Evolutionary conservation across 2,797 vertebrate species (phyloP), one percentile per base, ranked within the genome.

Genomic region (Phalanger gymnotis): DNA sequence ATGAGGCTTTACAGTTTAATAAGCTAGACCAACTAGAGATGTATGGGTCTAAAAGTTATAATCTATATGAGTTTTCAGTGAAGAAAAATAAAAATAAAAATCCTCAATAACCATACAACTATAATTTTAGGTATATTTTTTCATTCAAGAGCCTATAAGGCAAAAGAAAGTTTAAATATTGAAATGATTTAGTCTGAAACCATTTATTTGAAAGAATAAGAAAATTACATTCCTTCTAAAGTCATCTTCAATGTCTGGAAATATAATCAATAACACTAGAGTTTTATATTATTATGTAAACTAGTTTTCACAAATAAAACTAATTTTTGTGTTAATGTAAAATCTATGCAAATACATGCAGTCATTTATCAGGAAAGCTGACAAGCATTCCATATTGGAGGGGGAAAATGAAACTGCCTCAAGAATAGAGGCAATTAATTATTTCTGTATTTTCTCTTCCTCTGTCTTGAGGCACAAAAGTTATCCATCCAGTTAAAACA

Each of bases 331-430:
- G 99, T 99, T 99, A 98, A 99, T 99, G 99, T 99, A 99, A 99
- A 99, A 99, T 99, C 99, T 99, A 99, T 99, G 99, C 99, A 99
- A 99, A 99, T 99, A 98, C 98, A 99, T 99, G 99, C 99, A 99
- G 99, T 99, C 99, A 99, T 99, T 99, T 99, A 99, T 99, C 99
- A 99, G 98, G 95, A 98, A 99, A 99, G 98, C 99, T 99, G 99
- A 99, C 99, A 99, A 99, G 99, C 99, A 99, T 99, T 99, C 99
- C 99, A 99, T 99, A 99, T 99, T 99, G 99, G 98, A 99, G 98
- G 99, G 99, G 98, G 98, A 99, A 99, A 99, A 99, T 98, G 98
- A 98, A 98, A 99, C 99, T 98, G 99, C 99, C 99, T 99, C 99
- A 98, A 99, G 99, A 99, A 99, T 98, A 98, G 98, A 99, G 98